Percentiles rank a stretch among this genome's conserved stretches.
phyloP scores from a whole-genome alignment of 2,888 invertebrate genomes.

The Ochropacha duplaris region DNA sequence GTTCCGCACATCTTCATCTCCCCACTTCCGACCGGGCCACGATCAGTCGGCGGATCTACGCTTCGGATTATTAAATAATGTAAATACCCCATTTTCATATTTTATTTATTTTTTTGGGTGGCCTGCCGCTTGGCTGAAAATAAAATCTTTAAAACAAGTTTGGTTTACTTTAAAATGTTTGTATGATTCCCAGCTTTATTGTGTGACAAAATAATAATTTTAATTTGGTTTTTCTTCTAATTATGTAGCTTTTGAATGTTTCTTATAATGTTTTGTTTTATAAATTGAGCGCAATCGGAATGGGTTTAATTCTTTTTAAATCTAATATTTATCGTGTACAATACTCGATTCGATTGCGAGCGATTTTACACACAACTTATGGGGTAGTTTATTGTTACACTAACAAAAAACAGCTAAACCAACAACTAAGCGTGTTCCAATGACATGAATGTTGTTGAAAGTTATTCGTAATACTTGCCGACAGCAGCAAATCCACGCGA shows the following conservation, averaged over 20 bases:
- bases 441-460: not conserved
- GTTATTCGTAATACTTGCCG: conserved; percentile 30
- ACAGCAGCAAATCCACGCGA: conserved; percentile 96
- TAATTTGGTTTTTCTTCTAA: not conserved
- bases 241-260: not conserved
- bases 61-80: conserved; percentile 1
- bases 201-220: not conserved
- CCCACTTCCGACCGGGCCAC: conserved; percentile 1
- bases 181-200: not conserved
- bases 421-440: not conserved
- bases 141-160: not conserved
- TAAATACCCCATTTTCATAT: conserved; percentile 1
- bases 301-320: not conserved
- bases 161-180: not conserved
- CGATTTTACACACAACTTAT: not conserved
- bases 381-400: not conserved
- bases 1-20: conserved; percentile 1
- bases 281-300: not conserved
- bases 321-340: not conserved
- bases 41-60: conserved; percentile 1
- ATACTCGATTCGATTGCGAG: not conserved
- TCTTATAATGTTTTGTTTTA: not conserved
- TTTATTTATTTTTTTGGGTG: conserved; percentile 1
- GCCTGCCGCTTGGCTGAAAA: not conserved
- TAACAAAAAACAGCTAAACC: not conserved